phyloP scores from a whole-genome alignment of 2,888 invertebrate genomes.

The Chymomyza amoena region DNA sequence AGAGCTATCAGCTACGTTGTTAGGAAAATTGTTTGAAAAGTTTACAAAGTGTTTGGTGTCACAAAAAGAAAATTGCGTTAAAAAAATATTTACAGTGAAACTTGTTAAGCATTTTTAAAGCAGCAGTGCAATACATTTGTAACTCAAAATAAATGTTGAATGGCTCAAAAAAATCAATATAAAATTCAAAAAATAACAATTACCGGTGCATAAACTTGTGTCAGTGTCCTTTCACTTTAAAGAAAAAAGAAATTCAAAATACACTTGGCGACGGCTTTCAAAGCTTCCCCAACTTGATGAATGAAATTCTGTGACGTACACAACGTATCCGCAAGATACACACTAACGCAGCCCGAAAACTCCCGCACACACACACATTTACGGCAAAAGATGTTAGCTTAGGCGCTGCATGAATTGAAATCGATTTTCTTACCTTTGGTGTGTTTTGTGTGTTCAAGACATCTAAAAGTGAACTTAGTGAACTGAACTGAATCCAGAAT shows the following conservation, averaged over 20 bases:
- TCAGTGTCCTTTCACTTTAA: slow-evolving; percentile 37
- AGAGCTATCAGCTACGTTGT: slow-evolving; percentile 3
- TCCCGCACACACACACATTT: neutral
- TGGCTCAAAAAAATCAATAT: neutral
- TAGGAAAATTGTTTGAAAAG: neutral
- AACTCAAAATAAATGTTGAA: slow-evolving; percentile 1
- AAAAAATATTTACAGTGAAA: neutral
- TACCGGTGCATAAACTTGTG: slow-evolving; percentile 6
- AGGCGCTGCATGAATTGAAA: slow-evolving; percentile 5
- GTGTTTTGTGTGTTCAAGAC: neutral
- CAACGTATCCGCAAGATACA: neutral
- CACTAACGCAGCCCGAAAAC: neutral
- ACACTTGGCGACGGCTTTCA: neutral
- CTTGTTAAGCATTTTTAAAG: neutral
- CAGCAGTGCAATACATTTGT: slow-evolving; percentile 11
- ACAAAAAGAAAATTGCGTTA: neutral
- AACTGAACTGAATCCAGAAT: neutral
- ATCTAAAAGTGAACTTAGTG: neutral
- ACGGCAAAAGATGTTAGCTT: slow-evolving; percentile 25
- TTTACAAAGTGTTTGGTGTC: neutral
- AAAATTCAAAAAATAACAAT: neutral
- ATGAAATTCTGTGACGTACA: slow-evolving; percentile 25
- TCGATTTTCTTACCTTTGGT: slow-evolving; percentile 13
- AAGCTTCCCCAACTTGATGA: slow-evolving; percentile 6
- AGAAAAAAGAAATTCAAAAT: neutral